These are phyloP conservation scores for Lydus trimaculatus DNA, from an alignment of 2,888 invertebrate genomes.

Conservation along the genomic window DNA sequence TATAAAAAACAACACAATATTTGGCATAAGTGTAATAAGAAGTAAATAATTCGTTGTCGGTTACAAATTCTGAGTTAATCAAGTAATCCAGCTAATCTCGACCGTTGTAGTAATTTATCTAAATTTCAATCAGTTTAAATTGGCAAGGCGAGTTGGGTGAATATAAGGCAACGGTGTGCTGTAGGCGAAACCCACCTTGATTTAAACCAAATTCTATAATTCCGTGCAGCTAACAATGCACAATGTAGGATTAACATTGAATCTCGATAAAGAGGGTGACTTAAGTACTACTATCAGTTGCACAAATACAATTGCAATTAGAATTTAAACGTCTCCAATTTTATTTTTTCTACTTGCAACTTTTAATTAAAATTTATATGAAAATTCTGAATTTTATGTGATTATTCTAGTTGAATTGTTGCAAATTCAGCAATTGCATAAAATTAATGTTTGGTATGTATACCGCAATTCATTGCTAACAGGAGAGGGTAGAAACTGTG, in stretches of 20 bases:
- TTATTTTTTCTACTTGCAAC: not conserved
- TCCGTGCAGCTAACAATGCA: conserved; percentile 48
- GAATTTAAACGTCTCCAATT: no score
- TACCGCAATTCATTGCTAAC: conserved; percentile 46
- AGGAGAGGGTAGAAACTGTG: conserved; percentile 42
- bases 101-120: conserved; percentile 43
- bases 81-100: conserved; percentile 40
- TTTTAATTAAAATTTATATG: not conserved
- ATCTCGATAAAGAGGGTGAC: conserved; percentile 48
- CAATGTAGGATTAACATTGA: conserved; percentile 46
- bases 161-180: conserved; percentile 14
- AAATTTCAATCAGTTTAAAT: conserved; percentile 49
- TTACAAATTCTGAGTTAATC: conserved; percentile 35
- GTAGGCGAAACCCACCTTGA: conserved; percentile 36
- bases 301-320: not conserved
- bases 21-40: conserved; percentile 11
- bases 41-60: conserved; percentile 9
- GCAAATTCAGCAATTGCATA: conserved; percentile 54
- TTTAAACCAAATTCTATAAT: conserved; percentile 46
- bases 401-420: conserved; percentile 26
- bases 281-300: conserved; percentile 32
- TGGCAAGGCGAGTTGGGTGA: conserved; percentile 36
- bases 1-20: not conserved
- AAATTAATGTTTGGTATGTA: conserved; percentile 50
- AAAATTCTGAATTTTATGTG: conserved; percentile 32